Evolutionary conservation across 2,797 vertebrate species (phyloP), one percentile per base, ranked within the genome.

Genomic region (Phataginus tricuspis): DNA sequence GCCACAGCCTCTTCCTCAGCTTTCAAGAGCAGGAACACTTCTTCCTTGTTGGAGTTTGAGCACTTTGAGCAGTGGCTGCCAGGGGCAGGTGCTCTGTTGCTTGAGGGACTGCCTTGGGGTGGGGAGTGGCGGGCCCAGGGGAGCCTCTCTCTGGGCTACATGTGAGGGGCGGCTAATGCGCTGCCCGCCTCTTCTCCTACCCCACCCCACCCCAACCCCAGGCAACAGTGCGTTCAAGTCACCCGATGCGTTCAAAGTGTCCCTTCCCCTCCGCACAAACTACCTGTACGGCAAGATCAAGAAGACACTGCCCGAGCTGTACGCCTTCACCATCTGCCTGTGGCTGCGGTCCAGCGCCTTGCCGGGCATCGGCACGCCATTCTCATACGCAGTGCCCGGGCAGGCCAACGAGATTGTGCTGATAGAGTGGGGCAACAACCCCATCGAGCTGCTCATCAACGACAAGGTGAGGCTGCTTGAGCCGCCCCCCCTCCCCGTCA

Each of bases 361-460:
- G 0, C 99, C 99, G 0, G 99, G 99, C 31, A 99, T 99, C 7
- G 99, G 99, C 87, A 99, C 99, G 11, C 99, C 99, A 0, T 99
- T 99, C 98, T 99, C 99, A 0, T 99, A 99, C 0, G 99, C 99
- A 0, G 99, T 99, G 69, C 99, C 99, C 0, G 99, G 99, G 53
- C 99, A 99, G 97, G 99, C 99, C 96, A 99, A 99, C 12, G 99
- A 99, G 98, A 99, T 99, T 0, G 99, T 99, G 95, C 99, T 99
- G 86, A 99, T 99, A 19, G 99, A 99, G 71, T 99, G 99, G 99
- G 99, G 99, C 1, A 99, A 99, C 98, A 99, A 99, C 97, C 99
- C 99, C 63, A 99, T 99, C 0, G 99, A 99, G 94, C 99, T 99
- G 9, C 99, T 99, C 3, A 99, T 99, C 92, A 99, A 99, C 0